phyloP scores from a whole-genome alignment of 2,888 invertebrate genomes.

The Drosophila ustulata region DNA sequence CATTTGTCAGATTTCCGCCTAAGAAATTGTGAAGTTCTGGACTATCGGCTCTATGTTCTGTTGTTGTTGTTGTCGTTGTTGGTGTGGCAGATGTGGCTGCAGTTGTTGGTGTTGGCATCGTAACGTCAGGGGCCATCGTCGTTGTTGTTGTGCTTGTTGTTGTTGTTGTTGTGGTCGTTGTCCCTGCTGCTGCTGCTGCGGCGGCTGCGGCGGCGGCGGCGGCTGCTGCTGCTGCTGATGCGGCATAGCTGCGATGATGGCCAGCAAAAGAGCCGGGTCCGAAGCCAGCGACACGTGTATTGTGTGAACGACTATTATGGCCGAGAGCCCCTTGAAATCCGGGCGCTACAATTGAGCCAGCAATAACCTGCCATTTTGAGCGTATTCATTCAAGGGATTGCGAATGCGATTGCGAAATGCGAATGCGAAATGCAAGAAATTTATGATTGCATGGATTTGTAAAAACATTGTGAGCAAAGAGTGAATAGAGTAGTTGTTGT shows the following conservation, averaged over 20 bases:
- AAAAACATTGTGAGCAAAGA: constrained; percentile 2
- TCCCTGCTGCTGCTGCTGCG: constrained; percentile 39
- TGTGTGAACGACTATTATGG: constrained; percentile 83
- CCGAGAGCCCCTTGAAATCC: constrained; percentile 83
- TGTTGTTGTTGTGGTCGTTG: constrained; percentile 47
- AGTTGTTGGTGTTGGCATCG: constrained; percentile 35
- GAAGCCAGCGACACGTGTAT: constrained; percentile 68
- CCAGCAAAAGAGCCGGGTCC: constrained; percentile 53
- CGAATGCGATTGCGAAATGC: constrained; percentile 14
- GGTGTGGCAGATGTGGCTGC: constrained; percentile 41
- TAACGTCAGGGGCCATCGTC: constrained; percentile 25
- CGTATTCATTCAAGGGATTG: constrained; percentile 40
- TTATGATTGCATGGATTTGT: constrained; percentile 13
- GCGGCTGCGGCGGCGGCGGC: constrained; percentile 44
- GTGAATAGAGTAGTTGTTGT: constrained; percentile 22
- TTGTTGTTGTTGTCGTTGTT: constrained; percentile 50
- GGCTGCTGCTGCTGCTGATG: constrained; percentile 45
- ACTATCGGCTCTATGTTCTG: constrained; percentile 61
- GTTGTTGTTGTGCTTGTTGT: constrained; percentile 45
- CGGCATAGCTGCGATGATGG: constrained; percentile 58
- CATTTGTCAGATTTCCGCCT: constrained; percentile 80
- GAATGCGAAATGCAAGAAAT: constrained; percentile 5
- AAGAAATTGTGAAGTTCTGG: constrained; percentile 65
- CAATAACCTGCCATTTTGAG: constrained; percentile 76
- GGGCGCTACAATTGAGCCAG: constrained; percentile 84